Percentiles rank a stretch among this genome's conserved stretches.
Evolutionary conservation across 1,140 invertebrate genomes (phyloP).

Genomic region (Bombus superbus): DNA sequence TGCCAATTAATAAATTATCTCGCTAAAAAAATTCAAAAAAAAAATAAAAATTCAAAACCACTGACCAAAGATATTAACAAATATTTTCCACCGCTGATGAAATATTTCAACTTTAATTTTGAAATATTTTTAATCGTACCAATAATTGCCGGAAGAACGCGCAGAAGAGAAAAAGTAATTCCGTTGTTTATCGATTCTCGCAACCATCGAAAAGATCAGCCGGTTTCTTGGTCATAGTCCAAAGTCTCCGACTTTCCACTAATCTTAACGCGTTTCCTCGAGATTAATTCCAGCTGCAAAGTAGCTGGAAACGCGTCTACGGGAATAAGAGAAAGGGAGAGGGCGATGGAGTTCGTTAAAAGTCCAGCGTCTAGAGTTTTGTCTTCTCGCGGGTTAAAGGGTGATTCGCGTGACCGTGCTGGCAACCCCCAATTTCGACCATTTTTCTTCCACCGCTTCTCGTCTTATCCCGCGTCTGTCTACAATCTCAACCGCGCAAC

Average conservation of each 20-base stretch:
- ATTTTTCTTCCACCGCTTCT: conserved; percentile 35
- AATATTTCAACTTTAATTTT: too few relatives aligned
- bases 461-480: conserved; percentile 31
- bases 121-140: too few relatives aligned
- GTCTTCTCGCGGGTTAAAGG: conserved; percentile 35
- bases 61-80: not conserved
- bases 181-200: too few relatives aligned
- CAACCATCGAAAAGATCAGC: not conserved
- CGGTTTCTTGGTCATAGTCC: not conserved
- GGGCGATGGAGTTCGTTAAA: not conserved
- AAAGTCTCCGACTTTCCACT: not conserved
- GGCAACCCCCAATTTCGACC: conserved; percentile 47
- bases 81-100: not conserved
- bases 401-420: conserved; percentile 41
- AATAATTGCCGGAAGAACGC: too few relatives aligned
- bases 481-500: not conserved
- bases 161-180: not conserved
- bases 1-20: not conserved
- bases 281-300: not conserved
- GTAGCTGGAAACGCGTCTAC: not conserved
- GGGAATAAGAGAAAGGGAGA: not conserved
- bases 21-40: too few relatives aligned
- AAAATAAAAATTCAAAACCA: not conserved
- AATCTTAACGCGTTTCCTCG: not conserved
- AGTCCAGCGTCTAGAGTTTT: conserved; percentile 1